Evolutionary conservation across 2,797 vertebrate genomes (phyloP), one percentile per base, ranked within the genome.

Genomic region (Pseudochirops corinnae): DNA sequence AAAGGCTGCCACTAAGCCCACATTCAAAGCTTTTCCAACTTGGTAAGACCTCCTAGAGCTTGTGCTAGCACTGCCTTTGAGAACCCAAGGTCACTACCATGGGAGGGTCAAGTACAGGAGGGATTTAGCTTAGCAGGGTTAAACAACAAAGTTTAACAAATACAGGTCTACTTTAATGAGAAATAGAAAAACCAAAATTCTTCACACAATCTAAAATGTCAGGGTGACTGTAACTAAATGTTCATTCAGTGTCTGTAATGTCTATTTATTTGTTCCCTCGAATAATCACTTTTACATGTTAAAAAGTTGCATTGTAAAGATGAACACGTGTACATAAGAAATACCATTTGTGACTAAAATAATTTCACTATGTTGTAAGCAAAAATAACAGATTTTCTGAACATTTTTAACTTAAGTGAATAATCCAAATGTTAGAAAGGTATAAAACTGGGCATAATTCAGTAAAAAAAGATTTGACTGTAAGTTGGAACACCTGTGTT

Each of bases 371-470:
- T 93, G 91, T 95, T 57, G 91, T 33, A 94, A 96, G 90, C 58
- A 97, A 93, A 97, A 90, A 94, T 1, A 96, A 93, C 18, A 0
- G 94, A 92, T 93, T 95, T 97, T 95, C 91, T 90, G 56, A 94
- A 95, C 93, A 94, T 67, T 96, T 95, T 93, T 90, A 97, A 96
- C 52, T 92, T 95, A 95, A 58, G 90, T 92, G 96, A 96, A 97
- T 97, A 97, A 95, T 93, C 95, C 39, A 96, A 95, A 53, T 92
- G 82, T 74, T 96, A 96, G 9, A 87, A 50, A 87, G 46, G 24
- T 87, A 96, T 96, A 92, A 97, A 97, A 97, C 95, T 92, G 93
- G 94, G 91, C 92, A 94, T 56, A 0, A 0, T 96, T 97, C 97
- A 97, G 95, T 95, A 93, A 90, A 94, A 94, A 57, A 92, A 94